These are phyloP conservation scores for Phaethornis superciliosus DNA, from an alignment of 2,113 vertebrate species.

Conservation along the genomic window DNA sequence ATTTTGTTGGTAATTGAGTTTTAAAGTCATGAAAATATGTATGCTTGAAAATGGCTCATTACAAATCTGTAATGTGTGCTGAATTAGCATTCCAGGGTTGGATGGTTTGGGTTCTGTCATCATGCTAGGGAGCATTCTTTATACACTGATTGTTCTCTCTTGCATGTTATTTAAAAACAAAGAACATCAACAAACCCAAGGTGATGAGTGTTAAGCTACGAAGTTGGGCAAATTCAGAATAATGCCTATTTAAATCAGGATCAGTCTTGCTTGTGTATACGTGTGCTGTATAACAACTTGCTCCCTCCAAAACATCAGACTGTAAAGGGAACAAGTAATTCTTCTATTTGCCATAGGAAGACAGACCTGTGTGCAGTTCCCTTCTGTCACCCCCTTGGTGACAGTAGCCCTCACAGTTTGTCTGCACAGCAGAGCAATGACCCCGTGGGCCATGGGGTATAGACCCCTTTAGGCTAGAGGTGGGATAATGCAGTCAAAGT, in stretches of 20 bases:
- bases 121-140: not conserved
- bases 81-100: not conserved
- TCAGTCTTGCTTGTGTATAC: not conserved
- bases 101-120: not conserved
- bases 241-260: not conserved
- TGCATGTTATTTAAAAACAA: not conserved
- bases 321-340: not conserved
- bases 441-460: fast-evolving
- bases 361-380: not conserved
- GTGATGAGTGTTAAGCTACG: not conserved
- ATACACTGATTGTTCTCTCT: not conserved
- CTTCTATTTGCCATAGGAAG: not conserved
- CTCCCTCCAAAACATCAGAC: not conserved
- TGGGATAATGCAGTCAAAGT: not conserved
- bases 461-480: not conserved
- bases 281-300: not conserved
- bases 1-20: not conserved
- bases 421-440: not conserved
- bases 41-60: not conserved
- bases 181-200: not conserved
- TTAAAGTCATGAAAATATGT: not conserved
- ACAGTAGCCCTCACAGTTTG: not conserved
- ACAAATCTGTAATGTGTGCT: not conserved
- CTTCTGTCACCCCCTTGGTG: not conserved
- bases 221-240: not conserved